A percentile compares a stretch with the other conserved stretches of the same genome.
Conservation (phyloP, 1,140 invertebrate genomes). For the Acromyrmex echinatior region DNA sequence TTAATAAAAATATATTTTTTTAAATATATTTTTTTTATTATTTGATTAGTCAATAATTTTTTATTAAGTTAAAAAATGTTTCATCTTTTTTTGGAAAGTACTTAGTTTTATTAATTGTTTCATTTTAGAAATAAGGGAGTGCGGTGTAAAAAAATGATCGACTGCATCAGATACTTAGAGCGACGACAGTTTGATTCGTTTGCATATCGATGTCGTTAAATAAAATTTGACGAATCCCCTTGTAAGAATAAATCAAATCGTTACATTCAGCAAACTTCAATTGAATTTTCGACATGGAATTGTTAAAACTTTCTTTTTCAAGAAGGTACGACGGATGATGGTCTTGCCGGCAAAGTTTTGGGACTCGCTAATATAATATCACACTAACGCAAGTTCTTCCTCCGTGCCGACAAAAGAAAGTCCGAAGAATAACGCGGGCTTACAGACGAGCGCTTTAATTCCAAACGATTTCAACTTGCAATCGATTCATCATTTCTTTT, state of each 20-base stretch:
- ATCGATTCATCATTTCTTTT: slow-evolving; percentile 38
- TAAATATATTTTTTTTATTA: no score
- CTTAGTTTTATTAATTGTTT: no score
- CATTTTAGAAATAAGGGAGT: no score
- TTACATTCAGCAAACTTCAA: neutral
- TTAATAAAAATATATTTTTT: no score
- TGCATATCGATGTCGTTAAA: slow-evolving; percentile 12
- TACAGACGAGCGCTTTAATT: slow-evolving; percentile 27
- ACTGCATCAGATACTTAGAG: neutral
- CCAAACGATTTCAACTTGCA: slow-evolving; percentile 13
- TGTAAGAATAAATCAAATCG: slow-evolving; percentile 16
- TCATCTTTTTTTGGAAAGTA: no score
- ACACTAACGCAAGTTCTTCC: slow-evolving; percentile 19
- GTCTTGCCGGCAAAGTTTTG: slow-evolving; percentile 20
- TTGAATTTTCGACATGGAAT: slow-evolving; percentile 2
- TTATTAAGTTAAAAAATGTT: no score
- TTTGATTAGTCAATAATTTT: no score
- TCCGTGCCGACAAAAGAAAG: neutral
- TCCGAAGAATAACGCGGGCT: slow-evolving; percentile 21
- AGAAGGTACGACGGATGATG: neutral
- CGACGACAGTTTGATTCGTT: slow-evolving; percentile 8
- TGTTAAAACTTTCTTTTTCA: slow-evolving; percentile 44
- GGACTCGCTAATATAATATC: slow-evolving; percentile 46
- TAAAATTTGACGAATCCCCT: slow-evolving; percentile 15
- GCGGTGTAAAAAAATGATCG: neutral